Percentiles rank a stretch among this genome's conserved stretches.
phyloP scores from a whole-genome alignment of 2,888 invertebrate species.

The Drosophila parthenogenetica region DNA sequence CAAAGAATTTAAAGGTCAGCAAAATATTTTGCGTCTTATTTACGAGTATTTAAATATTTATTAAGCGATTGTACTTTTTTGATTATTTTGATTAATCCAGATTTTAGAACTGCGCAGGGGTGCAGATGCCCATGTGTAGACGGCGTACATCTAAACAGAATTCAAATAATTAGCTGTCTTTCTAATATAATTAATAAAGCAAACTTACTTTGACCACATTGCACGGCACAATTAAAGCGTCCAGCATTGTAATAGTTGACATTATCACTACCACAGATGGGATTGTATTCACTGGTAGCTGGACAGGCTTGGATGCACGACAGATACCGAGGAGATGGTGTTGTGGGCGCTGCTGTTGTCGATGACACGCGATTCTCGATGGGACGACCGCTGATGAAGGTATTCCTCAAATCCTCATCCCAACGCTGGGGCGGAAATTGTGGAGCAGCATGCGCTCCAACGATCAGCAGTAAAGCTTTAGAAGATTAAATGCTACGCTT shows the following conservation, averaged over 20 bases:
- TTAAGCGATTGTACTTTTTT: too few relatives aligned
- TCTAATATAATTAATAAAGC: background rate
- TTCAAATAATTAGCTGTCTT: background rate
- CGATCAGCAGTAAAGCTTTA: slow-evolving; percentile 22
- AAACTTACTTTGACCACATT: slow-evolving; percentile 81
- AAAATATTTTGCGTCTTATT: too few relatives aligned
- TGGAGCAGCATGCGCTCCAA: slow-evolving; percentile 28
- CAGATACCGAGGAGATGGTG: slow-evolving; percentile 69
- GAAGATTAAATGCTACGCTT: background rate
- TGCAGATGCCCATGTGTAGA: slow-evolving; percentile 56
- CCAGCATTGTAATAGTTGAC: slow-evolving; percentile 80
- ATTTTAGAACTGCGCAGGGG: slow-evolving; percentile 13
- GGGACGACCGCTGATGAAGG: slow-evolving; percentile 39
- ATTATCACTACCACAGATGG: slow-evolving; percentile 83
- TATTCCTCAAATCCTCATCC: slow-evolving; percentile 15
- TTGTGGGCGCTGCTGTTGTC: slow-evolving; percentile 51
- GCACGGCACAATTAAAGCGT: slow-evolving; percentile 77
- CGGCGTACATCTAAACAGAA: slow-evolving; percentile 34
- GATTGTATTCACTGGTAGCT: slow-evolving; percentile 83
- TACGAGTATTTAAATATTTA: too few relatives aligned
- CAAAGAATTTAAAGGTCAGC: too few relatives aligned
- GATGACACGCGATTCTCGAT: slow-evolving; percentile 21
- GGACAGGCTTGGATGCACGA: slow-evolving; percentile 74
- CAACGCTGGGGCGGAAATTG: slow-evolving; percentile 15
- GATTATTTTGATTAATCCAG: background rate